Evolutionary conservation across 2,797 vertebrate genomes (phyloP).

Genomic region (Hipposideros larvatus): DNA sequence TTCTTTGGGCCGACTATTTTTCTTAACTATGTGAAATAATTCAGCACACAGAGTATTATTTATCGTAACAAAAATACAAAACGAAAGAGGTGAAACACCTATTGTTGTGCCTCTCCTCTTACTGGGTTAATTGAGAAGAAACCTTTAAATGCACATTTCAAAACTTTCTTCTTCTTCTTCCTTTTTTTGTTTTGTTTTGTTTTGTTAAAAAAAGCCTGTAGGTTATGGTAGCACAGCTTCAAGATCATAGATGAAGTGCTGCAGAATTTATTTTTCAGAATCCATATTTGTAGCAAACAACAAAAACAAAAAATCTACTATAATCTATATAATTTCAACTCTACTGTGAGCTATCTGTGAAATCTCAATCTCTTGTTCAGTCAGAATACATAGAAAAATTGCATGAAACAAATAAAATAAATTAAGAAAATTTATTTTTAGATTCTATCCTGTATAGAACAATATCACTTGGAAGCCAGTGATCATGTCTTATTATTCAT

Average conservation of each 20-base stretch:
- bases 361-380: slow-evolving; percentile 34
- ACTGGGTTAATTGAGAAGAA: slow-evolving; percentile 31
- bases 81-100: background rate
- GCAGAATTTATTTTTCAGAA: slow-evolving; percentile 45
- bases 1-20: slow-evolving; percentile 63
- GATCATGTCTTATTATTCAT: background rate
- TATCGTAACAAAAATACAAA: slow-evolving; percentile 51
- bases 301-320: background rate
- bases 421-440: background rate
- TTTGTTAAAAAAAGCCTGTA: background rate
- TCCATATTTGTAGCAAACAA: background rate
- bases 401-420: slow-evolving; percentile 31
- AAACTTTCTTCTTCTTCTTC: background rate
- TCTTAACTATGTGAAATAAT: slow-evolving; percentile 55
- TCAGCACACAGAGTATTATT: slow-evolving; percentile 42
- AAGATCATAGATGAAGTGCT: background rate
- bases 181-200: too few species aligned
- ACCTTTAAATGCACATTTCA: background rate
- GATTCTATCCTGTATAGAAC: background rate
- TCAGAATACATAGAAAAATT: slow-evolving; percentile 41
- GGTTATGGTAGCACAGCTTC: background rate
- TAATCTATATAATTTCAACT: background rate
- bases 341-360: background rate
- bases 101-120: background rate
- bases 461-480: background rate